phyloP scores from a whole-genome alignment of 1,140 invertebrate genomes.

The Dendrolimus punctatus region DNA sequence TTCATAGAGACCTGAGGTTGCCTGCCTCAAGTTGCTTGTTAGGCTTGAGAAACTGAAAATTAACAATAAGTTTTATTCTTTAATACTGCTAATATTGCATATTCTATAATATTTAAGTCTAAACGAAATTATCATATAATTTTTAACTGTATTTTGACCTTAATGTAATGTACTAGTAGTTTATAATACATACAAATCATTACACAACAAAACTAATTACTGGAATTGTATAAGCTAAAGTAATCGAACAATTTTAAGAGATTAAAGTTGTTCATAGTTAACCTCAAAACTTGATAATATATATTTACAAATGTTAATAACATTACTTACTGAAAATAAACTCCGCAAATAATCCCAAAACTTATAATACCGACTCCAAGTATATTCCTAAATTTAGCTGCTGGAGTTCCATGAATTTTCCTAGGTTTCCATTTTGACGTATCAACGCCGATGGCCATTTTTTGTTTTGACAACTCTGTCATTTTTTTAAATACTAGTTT shows the following conservation, averaged over 20 bases:
- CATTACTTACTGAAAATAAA: conserved; percentile 44
- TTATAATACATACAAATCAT: too few species aligned
- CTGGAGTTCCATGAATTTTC: conserved; percentile 69
- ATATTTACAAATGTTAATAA: conserved; percentile 2
- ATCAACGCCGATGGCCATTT: conserved; percentile 61
- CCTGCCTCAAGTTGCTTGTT: conserved; percentile 36
- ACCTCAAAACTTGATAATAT: conserved; percentile 10
- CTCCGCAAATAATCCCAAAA: conserved; percentile 39
- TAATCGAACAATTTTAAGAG: too few species aligned
- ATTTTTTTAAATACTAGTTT: not conserved
- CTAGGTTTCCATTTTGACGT: conserved; percentile 69
- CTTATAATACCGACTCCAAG: conserved; percentile 40
- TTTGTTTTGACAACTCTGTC: conserved; percentile 8
- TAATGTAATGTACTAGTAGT: too few species aligned
- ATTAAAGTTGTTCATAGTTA: conserved; percentile 5
- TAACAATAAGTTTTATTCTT: conserved; percentile 8
- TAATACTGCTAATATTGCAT: too few species aligned
- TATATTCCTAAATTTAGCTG: conserved; percentile 53
- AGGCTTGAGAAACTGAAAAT: conserved; percentile 36
- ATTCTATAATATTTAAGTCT: too few species aligned
- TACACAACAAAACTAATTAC: not conserved
- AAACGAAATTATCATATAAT: too few species aligned
- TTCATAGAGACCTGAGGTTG: conserved; percentile 41
- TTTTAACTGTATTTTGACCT: too few species aligned
- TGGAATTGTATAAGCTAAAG: conserved; percentile 4